A percentile compares a stretch with the other conserved stretches of the same genome.
These are phyloP conservation scores for Glaucidium brasilianum DNA, from an alignment of 2,113 vertebrate species.

Conservation along the genomic window DNA sequence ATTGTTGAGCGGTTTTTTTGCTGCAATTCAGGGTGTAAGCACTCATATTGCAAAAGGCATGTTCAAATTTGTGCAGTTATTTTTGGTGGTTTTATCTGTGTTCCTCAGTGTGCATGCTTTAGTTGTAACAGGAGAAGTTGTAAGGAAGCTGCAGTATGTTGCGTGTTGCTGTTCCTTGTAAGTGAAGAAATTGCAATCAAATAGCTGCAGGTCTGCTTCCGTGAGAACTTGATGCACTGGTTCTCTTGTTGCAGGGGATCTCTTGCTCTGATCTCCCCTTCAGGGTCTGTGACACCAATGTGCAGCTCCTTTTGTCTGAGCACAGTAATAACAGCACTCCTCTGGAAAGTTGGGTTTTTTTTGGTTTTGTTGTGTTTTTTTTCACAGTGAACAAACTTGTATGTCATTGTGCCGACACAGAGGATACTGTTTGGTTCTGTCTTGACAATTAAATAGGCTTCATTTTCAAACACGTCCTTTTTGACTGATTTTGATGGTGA, in stretches of 20 bases:
- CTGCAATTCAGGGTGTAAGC: neutral
- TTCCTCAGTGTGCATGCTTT: neutral
- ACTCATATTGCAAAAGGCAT: neutral
- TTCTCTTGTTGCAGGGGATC: conserved; percentile 22
- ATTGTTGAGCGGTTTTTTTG: neutral
- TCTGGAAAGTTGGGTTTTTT: neutral
- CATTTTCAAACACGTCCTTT: neutral
- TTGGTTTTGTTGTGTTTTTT: neutral
- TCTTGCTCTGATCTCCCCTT: neutral
- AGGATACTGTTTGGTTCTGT: neutral
- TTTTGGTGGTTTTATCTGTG: neutral
- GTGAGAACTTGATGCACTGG: conserved; percentile 67
- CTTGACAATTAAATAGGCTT: neutral
- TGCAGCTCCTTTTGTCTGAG: conserved; percentile 56
- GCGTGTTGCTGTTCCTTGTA: neutral
- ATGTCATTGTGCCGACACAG: neutral
- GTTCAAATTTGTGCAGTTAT: neutral
- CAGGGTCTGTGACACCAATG: conserved; percentile 61
- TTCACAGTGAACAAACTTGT: conserved; percentile 19
- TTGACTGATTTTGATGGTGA: neutral
- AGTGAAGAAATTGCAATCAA: neutral
- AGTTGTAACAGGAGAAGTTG: neutral
- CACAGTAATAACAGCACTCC: neutral
- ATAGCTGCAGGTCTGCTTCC: neutral
- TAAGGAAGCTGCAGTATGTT: neutral